Evolutionary conservation across 2,797 vertebrate genomes (phyloP), one percentile per base, ranked within the genome.

Genomic region (Luscinia megarhynchos): DNA sequence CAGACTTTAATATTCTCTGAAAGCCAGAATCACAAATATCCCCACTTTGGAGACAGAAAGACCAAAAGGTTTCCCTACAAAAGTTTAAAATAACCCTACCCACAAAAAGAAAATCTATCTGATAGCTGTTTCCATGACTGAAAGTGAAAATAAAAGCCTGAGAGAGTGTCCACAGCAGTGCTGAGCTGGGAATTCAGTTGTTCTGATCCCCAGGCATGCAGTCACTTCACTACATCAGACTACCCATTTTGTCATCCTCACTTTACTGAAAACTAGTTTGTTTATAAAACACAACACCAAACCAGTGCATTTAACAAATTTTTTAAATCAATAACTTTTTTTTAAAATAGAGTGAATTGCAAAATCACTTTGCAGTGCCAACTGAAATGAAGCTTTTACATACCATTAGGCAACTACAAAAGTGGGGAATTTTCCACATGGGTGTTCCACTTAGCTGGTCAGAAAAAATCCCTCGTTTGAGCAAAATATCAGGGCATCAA

Each of bases 371-470:
- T 61, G 58, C 0, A 0, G 64, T 91, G 94, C 93, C 94, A 95
- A 45, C 50, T 89, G 84, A 85, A 95, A 92, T 64, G 90, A 95
- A 92, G 90, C 89, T 93, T 95, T 93, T 92, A 95, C 87, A 95
- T 96, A 89, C 85, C 90, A 96, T 89, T 89, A 95, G 82, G 87
- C 94, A 95, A 96, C 87, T 83, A 96, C 94, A 93, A 94, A 95
- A 91, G 90, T 95, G 78, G 82, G 92, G 95, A 95, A 93, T 96
- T 95, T 96, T 95, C 93, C 94, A 95, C 92, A 83, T 22, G 62
- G 92, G 87, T 94, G 87, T 94, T 95, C 78, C 84, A 89, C 89
- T 73, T 90, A 91, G 64, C 58, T 81, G 34, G 36, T 93, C 87
- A 95, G 68, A 66, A 92, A 88, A 88, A 38, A 21, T 1, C 53